These are phyloP conservation scores for Poecile atricapillus DNA, from an alignment of 2,113 vertebrate genomes.

Conservation along the genomic window DNA sequence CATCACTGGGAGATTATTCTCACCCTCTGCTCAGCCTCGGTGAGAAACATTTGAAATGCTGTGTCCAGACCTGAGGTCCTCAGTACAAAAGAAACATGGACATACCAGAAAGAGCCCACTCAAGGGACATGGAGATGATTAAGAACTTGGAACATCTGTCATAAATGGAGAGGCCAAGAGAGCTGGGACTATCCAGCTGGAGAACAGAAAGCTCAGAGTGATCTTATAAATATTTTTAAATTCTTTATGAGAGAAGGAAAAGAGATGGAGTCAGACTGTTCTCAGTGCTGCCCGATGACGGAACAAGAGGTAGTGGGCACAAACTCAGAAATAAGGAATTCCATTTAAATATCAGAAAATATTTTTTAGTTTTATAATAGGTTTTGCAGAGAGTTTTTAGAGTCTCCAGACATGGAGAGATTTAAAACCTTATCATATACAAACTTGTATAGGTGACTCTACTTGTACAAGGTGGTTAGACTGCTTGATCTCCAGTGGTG, in stretches of 20 bases:
- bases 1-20: background rate
- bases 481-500: background rate
- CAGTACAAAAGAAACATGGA: background rate
- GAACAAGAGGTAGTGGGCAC: background rate
- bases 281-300: fast-evolving
- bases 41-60: background rate
- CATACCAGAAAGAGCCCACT: background rate
- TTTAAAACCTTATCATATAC: background rate
- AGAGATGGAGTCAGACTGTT: background rate
- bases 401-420: background rate
- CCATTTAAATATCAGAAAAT: background rate
- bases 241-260: background rate
- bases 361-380: background rate
- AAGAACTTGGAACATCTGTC: background rate
- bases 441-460: background rate
- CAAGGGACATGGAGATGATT: background rate
- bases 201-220: background rate
- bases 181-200: background rate
- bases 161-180: background rate
- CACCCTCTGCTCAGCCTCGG: background rate
- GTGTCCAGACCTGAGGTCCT: background rate
- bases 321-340: background rate
- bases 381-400: background rate
- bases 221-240: background rate
- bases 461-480: background rate